Evolutionary conservation across 92 coral and sea anemone species (phyloP), one percentile per base, ranked within the genome.

Genomic region (Epizoanthus fatuus): DNA sequence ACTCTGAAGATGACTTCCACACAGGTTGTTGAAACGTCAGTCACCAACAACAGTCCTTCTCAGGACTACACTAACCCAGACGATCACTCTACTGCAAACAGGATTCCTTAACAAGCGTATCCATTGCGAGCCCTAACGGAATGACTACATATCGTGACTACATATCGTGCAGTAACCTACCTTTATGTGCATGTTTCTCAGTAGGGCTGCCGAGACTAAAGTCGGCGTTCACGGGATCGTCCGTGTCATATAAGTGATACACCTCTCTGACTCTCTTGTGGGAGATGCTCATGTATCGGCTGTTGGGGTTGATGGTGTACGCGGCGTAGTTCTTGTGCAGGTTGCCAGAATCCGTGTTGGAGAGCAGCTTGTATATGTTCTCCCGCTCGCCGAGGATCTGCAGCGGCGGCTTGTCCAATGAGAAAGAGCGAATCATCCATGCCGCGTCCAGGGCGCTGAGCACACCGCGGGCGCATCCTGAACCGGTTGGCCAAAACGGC

Each of bases 401-500:
- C 4, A 96, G 91, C 0, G 99, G 99, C 19, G 99, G 99, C 62
- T 88, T 95, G 87, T 95, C 99, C 86, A 86, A 80, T 25, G 99
- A 95, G 58, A 95, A 96, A 3, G 98, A 93, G 14, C 99, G 98
- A 45, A 96, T 85, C 99, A 95, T 96, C 99, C 99, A 96, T 0
- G 99, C 99, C 55, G 98, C 95, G 85, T 96, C 99, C 17, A 96
- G 86, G n/a, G 99, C 98, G 75, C 98, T 96, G 52, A 96, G 86
- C 7, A 96, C 99, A 72, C 99, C 99, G 86, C 99, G 99, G 37
- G 99, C 99, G 75, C 99, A 96, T n/a, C 99, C 99, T 37, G 99
- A 96, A 38, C 99, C 99, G n/a, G 99, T 96, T 13, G 99, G 99
- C 99, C 99, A 96, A 78, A 96, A 96, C 53, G 99, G 99, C 99